Evolutionary conservation across 2,888 invertebrate genomes (phyloP).

Genomic region (Rhimphoctona megacephalus): DNA sequence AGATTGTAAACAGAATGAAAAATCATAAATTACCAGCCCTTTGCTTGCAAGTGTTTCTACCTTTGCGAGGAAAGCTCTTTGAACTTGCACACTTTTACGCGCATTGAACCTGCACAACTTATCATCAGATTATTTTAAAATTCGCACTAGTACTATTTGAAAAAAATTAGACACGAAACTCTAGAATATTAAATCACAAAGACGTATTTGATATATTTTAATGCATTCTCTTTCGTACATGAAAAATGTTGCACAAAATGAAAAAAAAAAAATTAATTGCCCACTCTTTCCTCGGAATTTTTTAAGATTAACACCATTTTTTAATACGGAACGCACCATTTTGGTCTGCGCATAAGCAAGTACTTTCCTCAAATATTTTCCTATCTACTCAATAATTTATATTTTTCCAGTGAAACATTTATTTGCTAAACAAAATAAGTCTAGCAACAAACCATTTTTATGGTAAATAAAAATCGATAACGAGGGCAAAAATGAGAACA

Average conservation of each 20-base stretch:
- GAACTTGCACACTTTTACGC: neutral
- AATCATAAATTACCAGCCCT: slow-evolving; percentile 64
- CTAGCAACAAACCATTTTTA: neutral
- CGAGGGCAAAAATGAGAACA: neutral
- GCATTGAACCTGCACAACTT: neutral
- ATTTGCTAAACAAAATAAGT: no score
- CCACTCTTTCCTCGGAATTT: no score
- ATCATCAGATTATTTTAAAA: neutral
- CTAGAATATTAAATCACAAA: neutral
- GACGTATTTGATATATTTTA: neutral
- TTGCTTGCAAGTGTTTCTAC: slow-evolving; percentile 6
- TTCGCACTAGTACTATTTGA: neutral
- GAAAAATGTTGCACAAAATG: neutral
- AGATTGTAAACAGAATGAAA: slow-evolving; percentile 67
- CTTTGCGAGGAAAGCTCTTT: neutral
- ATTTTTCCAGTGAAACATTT: no score
- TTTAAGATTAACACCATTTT: neutral
- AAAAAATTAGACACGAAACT: neutral
- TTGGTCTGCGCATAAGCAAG: neutral
- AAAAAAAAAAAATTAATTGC: neutral
- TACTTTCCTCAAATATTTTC: neutral
- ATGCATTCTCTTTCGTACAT: neutral
- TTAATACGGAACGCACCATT: neutral
- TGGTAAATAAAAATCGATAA: neutral
- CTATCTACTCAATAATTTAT: neutral